phyloP scores from a whole-genome alignment of 2,797 vertebrate genomes.

The Molossus alvarezi region DNA sequence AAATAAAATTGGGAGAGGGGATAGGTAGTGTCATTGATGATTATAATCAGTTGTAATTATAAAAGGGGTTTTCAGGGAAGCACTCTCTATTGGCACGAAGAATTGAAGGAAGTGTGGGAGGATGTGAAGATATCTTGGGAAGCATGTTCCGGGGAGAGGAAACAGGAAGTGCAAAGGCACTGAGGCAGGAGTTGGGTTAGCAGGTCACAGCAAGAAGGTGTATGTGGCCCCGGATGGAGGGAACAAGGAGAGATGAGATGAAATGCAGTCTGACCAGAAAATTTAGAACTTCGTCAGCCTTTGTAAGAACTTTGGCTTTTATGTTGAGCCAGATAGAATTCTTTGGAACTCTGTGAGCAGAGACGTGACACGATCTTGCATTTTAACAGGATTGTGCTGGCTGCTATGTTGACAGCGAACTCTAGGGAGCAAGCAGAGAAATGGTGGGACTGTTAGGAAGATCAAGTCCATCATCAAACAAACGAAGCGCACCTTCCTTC shows the following conservation, averaged over 20 bases:
- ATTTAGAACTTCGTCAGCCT: background rate
- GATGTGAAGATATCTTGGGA: background rate
- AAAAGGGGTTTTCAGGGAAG: constrained; percentile 21
- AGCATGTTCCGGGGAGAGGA: background rate
- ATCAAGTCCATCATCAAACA: background rate
- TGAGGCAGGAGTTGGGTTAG: background rate
- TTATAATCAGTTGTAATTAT: background rate
- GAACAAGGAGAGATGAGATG: background rate
- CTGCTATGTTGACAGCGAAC: background rate
- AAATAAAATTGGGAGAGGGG: background rate
- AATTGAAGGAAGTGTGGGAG: background rate
- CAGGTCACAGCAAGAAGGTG: background rate
- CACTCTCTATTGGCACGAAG: background rate
- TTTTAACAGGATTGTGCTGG: background rate
- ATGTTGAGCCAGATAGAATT: background rate
- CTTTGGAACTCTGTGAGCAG: background rate
- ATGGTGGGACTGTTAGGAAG: background rate
- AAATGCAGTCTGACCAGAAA: background rate
- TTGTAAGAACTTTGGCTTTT: background rate
- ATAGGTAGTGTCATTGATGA: background rate
- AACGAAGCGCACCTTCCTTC: background rate
- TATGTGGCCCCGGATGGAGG: background rate
- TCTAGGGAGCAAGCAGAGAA: background rate
- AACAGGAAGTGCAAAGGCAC: background rate
- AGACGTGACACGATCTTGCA: background rate